Conservation (phyloP, 2,113 vertebrate genomes). For the Trematomus loennbergii region DNA sequence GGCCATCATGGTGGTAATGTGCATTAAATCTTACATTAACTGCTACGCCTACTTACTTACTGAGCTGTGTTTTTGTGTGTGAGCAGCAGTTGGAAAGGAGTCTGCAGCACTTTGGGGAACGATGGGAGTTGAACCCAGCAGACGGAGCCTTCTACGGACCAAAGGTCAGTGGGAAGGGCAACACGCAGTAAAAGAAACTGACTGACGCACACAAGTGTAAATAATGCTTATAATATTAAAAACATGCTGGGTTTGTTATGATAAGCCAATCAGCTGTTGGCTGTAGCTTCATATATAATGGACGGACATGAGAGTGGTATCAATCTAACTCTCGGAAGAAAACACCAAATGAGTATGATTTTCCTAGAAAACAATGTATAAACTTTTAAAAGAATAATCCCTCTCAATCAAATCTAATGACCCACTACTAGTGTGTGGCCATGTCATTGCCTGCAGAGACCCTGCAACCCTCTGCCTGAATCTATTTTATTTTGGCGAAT, state of each 20-base stretch:
- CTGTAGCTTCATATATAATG: background rate
- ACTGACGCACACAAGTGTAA: background rate
- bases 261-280: background rate
- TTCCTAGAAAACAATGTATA: no score
- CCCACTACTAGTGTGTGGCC: no score
- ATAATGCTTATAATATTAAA: background rate
- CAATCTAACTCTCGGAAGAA: background rate
- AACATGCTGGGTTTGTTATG: background rate
- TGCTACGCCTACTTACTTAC: background rate
- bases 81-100: slow-evolving; percentile 89
- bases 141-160: slow-evolving; percentile 96
- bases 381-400: background rate
- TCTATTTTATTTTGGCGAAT: no score
- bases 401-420: no score
- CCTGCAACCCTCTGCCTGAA: no score
- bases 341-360: background rate
- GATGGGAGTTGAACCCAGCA: slow-evolving; percentile 89
- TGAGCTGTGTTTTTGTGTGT: slow-evolving; percentile 40
- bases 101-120: slow-evolving; percentile 87
- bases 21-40: slow-evolving; percentile 26
- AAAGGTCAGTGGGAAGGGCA: slow-evolving; percentile 83
- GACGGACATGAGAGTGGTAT: background rate
- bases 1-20: slow-evolving; percentile 11
- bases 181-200: background rate
- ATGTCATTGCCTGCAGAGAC: no score